Evolutionary conservation across 2,888 invertebrate genomes (phyloP), one percentile per base, ranked within the genome.

Genomic region (Alitta virens): DNA sequence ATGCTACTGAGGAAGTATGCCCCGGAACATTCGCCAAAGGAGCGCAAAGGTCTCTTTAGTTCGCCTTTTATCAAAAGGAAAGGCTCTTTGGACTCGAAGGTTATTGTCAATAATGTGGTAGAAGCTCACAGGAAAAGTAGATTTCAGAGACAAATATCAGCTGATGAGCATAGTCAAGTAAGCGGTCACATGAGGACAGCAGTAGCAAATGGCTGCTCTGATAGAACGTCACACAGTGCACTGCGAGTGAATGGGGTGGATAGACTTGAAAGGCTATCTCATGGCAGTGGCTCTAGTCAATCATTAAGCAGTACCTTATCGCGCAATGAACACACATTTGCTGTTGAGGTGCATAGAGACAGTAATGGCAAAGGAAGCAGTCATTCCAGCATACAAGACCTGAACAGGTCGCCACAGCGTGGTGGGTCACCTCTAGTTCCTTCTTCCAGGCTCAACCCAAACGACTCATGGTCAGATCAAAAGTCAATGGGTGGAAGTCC

Each of bases 61-160:
- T 59, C 59, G 16, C 59, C 59, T 1, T 59, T 59, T 38, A 51
- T 59, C 21, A 59, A 59, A 23, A 46, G 59, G 51, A 59, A 59
- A 25, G 59, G 59, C 3, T 52, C 51, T 12, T 40, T 59, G 25
- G 59, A 59, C 59, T 59, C 59, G 1, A 59, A 59, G 42, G 59
- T 40, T 2, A 16, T 24, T 2, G 49, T 26, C 7, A 43, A 27
- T 7, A 27, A 26, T 3, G 43, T 16, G 23, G 43, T 23, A n/a
- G 21, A 49, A 18, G 26, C 46, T 2, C 25, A 18, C 24, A n/a
- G 24, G 25, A 46, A 18, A 21, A 21, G 46, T 21, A 21, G 46
- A 46, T 18, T 46, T n/a, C 46, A 46, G 18, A 46, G 46, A 46
- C 46, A 46, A 21, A 46, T n/a, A 21, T 46, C 46, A 21, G 46